Conservation (phyloP, 2,888 invertebrate species). For the Ichneumoninae sp. region DNA sequence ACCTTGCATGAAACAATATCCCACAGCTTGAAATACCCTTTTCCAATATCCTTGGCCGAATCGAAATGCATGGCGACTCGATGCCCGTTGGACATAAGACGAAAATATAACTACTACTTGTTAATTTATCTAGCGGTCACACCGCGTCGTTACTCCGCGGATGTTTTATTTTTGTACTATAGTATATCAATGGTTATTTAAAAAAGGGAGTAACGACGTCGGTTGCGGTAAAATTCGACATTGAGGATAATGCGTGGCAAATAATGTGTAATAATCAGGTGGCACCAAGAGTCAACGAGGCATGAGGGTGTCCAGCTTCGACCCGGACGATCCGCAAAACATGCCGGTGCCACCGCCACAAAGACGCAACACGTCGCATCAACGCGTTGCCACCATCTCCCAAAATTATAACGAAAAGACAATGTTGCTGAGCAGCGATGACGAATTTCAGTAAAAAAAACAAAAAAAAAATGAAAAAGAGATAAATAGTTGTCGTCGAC, state of each 20-base stretch:
- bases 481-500: slow-evolving; percentile 31
- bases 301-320: slow-evolving; percentile 88
- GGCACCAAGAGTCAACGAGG: slow-evolving; percentile 89
- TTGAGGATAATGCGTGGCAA: slow-evolving; percentile 69
- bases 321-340: slow-evolving; percentile 88
- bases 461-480: slow-evolving; percentile 25
- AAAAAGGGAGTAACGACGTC: slow-evolving; percentile 53
- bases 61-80: slow-evolving; percentile 61
- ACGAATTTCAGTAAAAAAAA: slow-evolving; percentile 92
- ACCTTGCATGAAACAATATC: slow-evolving; percentile 57
- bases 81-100: slow-evolving; percentile 27
- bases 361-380: slow-evolving; percentile 86
- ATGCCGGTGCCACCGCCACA: slow-evolving; percentile 83
- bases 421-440: slow-evolving; percentile 97
- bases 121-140: slow-evolving; percentile 19
- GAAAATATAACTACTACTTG: neutral
- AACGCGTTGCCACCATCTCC: slow-evolving; percentile 92
- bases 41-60: slow-evolving; percentile 48
- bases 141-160: slow-evolving; percentile 57
- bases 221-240: slow-evolving; percentile 32
- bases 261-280: slow-evolving; percentile 79
- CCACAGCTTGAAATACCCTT: slow-evolving; percentile 61
- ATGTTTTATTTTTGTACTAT: slow-evolving; percentile 33
- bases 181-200: slow-evolving; percentile 22
- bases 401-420: slow-evolving; percentile 98